These are phyloP conservation scores for Drosophila demipolita DNA, from an alignment of 2,888 invertebrate species.

Conservation along the genomic window DNA sequence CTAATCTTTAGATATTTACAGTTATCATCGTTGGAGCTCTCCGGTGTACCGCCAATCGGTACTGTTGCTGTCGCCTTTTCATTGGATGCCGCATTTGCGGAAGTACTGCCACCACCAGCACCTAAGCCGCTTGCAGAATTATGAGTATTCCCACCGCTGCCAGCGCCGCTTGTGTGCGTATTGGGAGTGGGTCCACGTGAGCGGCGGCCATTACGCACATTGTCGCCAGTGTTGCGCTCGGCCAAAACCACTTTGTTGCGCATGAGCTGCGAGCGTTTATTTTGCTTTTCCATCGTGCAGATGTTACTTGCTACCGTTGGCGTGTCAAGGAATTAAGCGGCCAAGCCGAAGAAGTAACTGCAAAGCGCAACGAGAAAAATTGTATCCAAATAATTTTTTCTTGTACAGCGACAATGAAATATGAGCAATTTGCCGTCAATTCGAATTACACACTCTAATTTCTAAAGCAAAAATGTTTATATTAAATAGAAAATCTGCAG, in stretches of 20 bases:
- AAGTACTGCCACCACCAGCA: conserved; percentile 39
- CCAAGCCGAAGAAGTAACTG: conserved; percentile 27
- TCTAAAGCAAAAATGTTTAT: conserved; percentile 20
- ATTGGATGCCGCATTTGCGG: conserved; percentile 51
- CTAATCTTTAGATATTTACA: conserved; percentile 86
- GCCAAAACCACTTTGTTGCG: conserved; percentile 92
- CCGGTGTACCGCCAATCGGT: conserved; percentile 87
- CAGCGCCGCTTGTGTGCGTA: conserved; percentile 86
- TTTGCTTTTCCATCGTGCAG: conserved; percentile 80
- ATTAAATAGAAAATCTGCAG: conserved; percentile 69
- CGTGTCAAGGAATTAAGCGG: conserved; percentile 28
- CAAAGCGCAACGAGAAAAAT: conserved; percentile 7
- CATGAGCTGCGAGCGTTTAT: conserved; percentile 83
- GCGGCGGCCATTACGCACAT: conserved; percentile 93
- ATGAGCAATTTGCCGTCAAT: background rate
- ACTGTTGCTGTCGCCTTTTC: conserved; percentile 53
- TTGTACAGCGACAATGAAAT: background rate
- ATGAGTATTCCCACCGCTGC: conserved; percentile 45
- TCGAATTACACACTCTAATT: conserved; percentile 21
- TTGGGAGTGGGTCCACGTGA: conserved; percentile 97
- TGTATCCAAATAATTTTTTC: background rate
- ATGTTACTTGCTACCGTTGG: conserved; percentile 36
- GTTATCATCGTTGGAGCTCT: conserved; percentile 95
- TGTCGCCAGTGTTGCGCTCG: conserved; percentile 92
- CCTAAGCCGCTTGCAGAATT: conserved; percentile 47